A percentile compares a stretch with the other conserved stretches of the same genome.
Conservation (phyloP, 2,113 vertebrate genomes). For the Sterrhoptilus dennistouni region DNA sequence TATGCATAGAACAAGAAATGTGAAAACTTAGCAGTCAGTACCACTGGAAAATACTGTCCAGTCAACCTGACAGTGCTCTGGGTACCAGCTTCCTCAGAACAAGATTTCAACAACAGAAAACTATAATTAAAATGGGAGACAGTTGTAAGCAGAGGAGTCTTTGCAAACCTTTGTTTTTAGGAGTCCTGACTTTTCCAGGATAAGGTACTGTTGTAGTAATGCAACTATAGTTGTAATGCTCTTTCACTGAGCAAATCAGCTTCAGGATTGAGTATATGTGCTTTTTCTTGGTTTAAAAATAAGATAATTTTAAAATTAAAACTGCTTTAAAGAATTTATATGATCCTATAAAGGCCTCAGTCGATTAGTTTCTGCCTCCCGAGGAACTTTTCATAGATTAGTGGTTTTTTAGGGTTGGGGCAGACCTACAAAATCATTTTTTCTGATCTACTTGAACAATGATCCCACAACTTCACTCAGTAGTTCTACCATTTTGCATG, state of each 20-base stretch:
- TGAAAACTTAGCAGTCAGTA: background rate
- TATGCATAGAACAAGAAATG: background rate
- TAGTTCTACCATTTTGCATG: background rate
- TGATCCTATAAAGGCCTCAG: background rate
- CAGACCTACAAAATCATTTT: background rate
- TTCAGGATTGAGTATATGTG: background rate
- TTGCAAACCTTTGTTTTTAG: background rate
- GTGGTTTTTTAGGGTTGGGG: background rate
- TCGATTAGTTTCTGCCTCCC: background rate
- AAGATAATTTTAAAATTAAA: background rate
- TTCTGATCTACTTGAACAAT: background rate
- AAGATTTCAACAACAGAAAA: background rate
- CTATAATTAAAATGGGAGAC: background rate
- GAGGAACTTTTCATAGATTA: background rate
- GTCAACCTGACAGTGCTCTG: background rate
- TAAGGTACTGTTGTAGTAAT: background rate
- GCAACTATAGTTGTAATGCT: background rate
- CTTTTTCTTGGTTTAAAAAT: background rate
- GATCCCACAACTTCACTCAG: background rate
- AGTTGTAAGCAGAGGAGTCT: background rate
- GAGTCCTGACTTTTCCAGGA: background rate
- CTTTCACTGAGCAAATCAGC: background rate
- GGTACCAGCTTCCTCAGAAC: background rate
- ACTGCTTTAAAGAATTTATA: background rate
- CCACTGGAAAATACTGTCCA: background rate